Evolutionary conservation across 2,888 invertebrate genomes (phyloP).

Genomic region (Clusia tigrina): DNA sequence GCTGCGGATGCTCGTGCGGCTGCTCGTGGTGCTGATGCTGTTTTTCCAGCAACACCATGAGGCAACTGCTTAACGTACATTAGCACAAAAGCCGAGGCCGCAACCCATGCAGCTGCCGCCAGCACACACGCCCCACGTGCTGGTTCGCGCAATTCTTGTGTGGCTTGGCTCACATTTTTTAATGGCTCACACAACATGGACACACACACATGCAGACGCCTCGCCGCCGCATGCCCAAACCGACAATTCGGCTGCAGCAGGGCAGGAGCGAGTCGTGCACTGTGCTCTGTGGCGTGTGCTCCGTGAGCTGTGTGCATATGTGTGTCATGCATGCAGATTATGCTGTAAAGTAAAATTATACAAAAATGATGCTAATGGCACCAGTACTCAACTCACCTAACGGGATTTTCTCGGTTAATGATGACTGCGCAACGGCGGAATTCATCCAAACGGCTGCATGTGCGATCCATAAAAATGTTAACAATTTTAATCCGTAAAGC

Average conservation of each 20-base stretch:
- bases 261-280: conserved; percentile 25
- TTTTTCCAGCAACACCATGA: conserved; percentile 25
- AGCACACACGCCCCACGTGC: conserved; percentile 23
- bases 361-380: conserved; percentile 24
- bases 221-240: conserved; percentile 23
- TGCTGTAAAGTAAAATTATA: background rate
- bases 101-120: conserved; percentile 11
- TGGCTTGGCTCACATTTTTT: conserved; percentile 41
- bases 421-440: conserved; percentile 47
- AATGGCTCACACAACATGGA: conserved; percentile 40
- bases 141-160: conserved; percentile 47
- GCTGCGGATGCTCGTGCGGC: conserved; percentile 26
- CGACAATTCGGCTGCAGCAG: conserved; percentile 36
- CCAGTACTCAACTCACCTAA: conserved; percentile 58
- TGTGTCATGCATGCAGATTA: background rate
- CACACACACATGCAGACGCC: conserved; percentile 29
- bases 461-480: conserved; percentile 57
- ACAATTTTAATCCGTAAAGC: conserved; percentile 57
- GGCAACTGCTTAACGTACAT: no score
- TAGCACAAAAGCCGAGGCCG: conserved; percentile 19
- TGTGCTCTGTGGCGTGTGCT: background rate
- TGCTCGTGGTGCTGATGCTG: conserved; percentile 20
- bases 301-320: background rate
- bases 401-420: conserved; percentile 65
- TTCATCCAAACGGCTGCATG: conserved; percentile 52